These are phyloP conservation scores for Chironomus tentans DNA, from an alignment of 2,888 invertebrate genomes.

Conservation along the genomic window DNA sequence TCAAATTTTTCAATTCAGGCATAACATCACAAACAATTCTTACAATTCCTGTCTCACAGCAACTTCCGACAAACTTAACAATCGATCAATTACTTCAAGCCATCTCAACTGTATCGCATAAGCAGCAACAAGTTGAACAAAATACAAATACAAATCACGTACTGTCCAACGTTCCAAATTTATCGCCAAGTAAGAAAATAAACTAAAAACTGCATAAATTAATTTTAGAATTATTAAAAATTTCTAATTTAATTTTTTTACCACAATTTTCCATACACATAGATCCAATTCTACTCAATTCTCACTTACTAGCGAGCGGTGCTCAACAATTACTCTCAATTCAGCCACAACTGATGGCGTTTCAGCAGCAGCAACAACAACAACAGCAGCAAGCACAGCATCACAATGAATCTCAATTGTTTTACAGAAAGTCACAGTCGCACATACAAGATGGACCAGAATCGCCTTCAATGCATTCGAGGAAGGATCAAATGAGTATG, in stretches of 20 bases:
- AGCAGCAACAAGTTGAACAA: constrained; percentile 71
- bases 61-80: constrained; percentile 65
- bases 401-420: neutral
- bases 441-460: constrained; percentile 9
- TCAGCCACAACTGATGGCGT: constrained; percentile 56
- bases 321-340: constrained; percentile 66
- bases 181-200: constrained; percentile 17
- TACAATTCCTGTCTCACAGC: constrained; percentile 82
- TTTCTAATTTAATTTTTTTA: neutral
- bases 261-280: neutral
- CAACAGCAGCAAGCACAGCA: constrained; percentile 23
- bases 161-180: constrained; percentile 23
- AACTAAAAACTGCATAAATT: neutral
- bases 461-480: constrained; percentile 5
- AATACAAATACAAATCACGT: constrained; percentile 46
- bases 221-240: neutral
- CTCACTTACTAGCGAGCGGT: constrained; percentile 56
- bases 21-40: constrained; percentile 92
- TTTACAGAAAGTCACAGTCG: neutral
- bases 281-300: constrained; percentile 24
- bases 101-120: constrained; percentile 39
- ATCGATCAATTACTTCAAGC: constrained; percentile 38
- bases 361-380: constrained; percentile 39
- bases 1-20: constrained; percentile 55
- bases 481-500: constrained; percentile 14